phyloP scores from a whole-genome alignment of 1,140 invertebrate genomes.

The Aphaenogaster floridana region DNA sequence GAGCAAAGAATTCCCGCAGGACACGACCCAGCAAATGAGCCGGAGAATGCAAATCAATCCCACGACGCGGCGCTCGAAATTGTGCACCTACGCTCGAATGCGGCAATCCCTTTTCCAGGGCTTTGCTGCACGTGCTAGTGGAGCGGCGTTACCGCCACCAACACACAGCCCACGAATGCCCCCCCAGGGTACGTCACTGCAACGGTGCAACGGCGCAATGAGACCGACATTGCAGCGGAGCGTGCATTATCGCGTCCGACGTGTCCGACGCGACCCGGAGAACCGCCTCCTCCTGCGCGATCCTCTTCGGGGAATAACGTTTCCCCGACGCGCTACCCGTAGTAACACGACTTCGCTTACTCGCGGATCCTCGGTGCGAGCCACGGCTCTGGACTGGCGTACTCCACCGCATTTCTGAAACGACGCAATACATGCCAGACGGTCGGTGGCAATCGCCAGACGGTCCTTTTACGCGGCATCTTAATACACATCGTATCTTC shows the following conservation, averaged over 20 bases:
- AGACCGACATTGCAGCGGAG: slow-evolving; percentile 59
- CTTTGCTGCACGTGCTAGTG: slow-evolving; percentile 61
- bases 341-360: slow-evolving; percentile 35
- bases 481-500: slow-evolving; percentile 23
- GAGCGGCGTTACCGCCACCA: slow-evolving; percentile 6
- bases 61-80: slow-evolving; percentile 82
- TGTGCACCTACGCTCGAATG: slow-evolving; percentile 82
- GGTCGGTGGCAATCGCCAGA: slow-evolving; percentile 17
- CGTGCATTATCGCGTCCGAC: slow-evolving; percentile 70
- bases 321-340: slow-evolving; percentile 23
- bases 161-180: slow-evolving; percentile 72
- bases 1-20: slow-evolving; percentile 75
- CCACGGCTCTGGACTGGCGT: background rate
- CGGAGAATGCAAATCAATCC: slow-evolving; percentile 86
- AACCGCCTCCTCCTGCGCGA: slow-evolving; percentile 35
- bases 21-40: slow-evolving; percentile 84
- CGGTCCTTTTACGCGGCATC: background rate
- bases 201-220: slow-evolving; percentile 54
- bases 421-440: background rate
- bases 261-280: slow-evolving; percentile 60
- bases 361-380: slow-evolving; percentile 27
- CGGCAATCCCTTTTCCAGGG: slow-evolving; percentile 83
- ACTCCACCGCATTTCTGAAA: slow-evolving; percentile 28
- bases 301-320: slow-evolving; percentile 59
- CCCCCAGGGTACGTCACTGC: slow-evolving; percentile 79